Evolutionary conservation across 2,797 vertebrate genomes (phyloP).

Genomic region (Gymnopithys bicolor): DNA sequence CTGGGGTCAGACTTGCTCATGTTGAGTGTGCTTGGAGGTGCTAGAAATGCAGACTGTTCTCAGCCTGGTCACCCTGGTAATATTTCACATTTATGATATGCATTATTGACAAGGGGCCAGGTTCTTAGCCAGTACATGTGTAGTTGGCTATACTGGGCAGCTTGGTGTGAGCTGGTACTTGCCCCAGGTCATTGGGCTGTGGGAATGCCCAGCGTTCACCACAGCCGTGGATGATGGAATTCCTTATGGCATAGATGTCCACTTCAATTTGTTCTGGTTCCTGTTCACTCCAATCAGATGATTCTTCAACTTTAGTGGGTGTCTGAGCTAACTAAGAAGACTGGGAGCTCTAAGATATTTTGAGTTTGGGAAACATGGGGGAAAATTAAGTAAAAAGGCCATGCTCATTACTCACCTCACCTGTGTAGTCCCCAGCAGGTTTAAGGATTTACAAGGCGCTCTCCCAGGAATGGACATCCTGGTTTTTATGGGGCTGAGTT

Average conservation of each 20-base stretch:
- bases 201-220: background rate
- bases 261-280: background rate
- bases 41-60: background rate
- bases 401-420: background rate
- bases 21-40: background rate
- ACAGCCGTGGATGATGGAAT: background rate
- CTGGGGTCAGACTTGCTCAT: background rate
- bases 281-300: background rate
- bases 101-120: background rate
- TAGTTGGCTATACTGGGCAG: background rate
- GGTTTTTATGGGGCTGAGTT: constrained; percentile 20
- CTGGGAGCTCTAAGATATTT: background rate
- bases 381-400: background rate
- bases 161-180: background rate
- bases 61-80: background rate
- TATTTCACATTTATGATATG: background rate
- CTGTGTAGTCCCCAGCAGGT: background rate
- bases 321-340: background rate
- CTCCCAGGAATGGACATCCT: constrained; percentile 13
- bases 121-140: background rate
- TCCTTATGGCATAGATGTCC: background rate
- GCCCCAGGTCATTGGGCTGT: background rate
- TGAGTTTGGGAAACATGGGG: background rate
- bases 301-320: background rate
- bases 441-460: constrained; percentile 42